Evolutionary conservation across 2,113 vertebrate genomes (phyloP).

Genomic region (Dissostichus mawsoni): DNA sequence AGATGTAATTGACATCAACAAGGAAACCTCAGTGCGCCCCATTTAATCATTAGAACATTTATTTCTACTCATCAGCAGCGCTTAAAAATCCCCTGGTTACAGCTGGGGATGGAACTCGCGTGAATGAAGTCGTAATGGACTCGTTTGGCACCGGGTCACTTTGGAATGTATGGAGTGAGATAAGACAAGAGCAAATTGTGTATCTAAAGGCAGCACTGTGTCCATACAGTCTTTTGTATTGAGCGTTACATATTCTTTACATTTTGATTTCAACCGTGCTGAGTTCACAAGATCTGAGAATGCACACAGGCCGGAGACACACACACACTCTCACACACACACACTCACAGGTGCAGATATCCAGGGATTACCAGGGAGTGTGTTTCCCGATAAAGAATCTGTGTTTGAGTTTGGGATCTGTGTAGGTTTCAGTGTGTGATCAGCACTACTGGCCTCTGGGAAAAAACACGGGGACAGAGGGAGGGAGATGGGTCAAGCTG

Average conservation of each 20-base stretch:
- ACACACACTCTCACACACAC: conserved; percentile 19
- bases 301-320: conserved; percentile 12
- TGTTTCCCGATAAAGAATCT: conserved; percentile 76
- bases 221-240: too few relatives aligned
- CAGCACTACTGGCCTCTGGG: conserved; percentile 59
- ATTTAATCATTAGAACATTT: conserved; percentile 63
- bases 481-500: neutral
- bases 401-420: conserved; percentile 80
- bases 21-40: conserved; percentile 51
- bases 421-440: conserved; percentile 67
- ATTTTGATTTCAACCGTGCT: neutral
- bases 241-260: neutral
- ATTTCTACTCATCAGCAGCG: conserved; percentile 15
- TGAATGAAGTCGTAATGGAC: neutral
- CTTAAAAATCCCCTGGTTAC: neutral
- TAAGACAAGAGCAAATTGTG: neutral
- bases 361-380: conserved; percentile 74
- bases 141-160: too few relatives aligned
- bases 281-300: conserved; percentile 13
- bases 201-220: too few relatives aligned
- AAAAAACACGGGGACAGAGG: conserved; percentile 9
- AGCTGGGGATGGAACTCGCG: neutral
- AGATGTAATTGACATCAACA: conserved; percentile 78
- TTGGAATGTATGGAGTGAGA: too few relatives aligned
- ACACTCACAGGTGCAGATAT: conserved; percentile 56